Conservation (phyloP, 2,888 invertebrate species). For the Erebia aethiops region DNA sequence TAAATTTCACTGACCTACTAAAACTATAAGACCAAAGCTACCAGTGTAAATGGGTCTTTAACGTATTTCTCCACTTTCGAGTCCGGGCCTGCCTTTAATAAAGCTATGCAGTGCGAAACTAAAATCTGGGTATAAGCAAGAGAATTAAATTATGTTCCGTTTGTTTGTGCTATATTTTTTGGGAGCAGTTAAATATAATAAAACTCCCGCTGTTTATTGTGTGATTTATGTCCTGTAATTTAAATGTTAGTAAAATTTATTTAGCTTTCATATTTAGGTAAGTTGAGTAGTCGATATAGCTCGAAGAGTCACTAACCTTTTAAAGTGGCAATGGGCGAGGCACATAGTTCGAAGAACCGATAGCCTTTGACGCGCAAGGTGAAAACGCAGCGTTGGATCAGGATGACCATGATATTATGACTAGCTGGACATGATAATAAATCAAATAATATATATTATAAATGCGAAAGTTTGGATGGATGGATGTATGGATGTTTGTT, state of each 20-base stretch:
- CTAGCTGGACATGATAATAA: too few relatives aligned
- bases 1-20: not conserved
- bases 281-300: too few relatives aligned
- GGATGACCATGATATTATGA: too few relatives aligned
- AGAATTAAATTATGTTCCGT: conserved; percentile 24
- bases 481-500: too few relatives aligned
- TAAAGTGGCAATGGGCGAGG: too few relatives aligned
- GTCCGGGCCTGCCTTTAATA: conserved; percentile 31
- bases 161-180: conserved; percentile 19
- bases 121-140: conserved; percentile 28
- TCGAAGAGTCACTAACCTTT: too few relatives aligned
- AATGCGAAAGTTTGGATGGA: too few relatives aligned
- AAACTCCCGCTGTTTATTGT: conserved; percentile 5
- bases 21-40: not conserved
- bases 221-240: not conserved
- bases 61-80: conserved; percentile 1
- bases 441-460: too few relatives aligned
- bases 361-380: too few relatives aligned
- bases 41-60: conserved; percentile 14
- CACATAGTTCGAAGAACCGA: too few relatives aligned
- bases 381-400: too few relatives aligned
- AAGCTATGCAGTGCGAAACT: conserved; percentile 29
- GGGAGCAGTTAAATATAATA: conserved; percentile 12
- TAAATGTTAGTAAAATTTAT: not conserved
- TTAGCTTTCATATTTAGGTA: not conserved